Conservation (phyloP, 2,888 invertebrate genomes). For the Spialia ferax region DNA sequence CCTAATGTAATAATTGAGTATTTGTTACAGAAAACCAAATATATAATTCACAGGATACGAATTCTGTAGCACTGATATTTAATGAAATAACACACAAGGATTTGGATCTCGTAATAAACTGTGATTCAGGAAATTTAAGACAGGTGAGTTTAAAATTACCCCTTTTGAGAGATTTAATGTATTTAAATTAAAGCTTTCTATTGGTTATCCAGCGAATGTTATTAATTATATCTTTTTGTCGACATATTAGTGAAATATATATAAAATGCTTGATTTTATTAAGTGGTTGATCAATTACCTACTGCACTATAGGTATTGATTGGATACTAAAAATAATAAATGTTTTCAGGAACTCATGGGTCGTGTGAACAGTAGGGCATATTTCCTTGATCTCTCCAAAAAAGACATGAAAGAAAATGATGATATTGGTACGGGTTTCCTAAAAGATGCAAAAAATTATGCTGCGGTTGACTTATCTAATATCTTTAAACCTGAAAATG, state of each 20-base stretch:
- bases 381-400: conserved; percentile 2
- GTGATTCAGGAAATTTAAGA: background rate
- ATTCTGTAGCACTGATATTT: conserved; percentile 2
- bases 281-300: no score
- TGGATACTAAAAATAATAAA: no score
- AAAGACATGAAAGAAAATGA: background rate
- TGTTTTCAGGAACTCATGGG: background rate
- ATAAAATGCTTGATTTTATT: no score
- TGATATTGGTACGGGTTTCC: background rate
- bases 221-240: no score
- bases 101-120: background rate
- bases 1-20: no score
- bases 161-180: background rate
- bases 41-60: background rate
- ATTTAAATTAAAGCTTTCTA: background rate
- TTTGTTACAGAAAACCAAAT: conserved; percentile 12
- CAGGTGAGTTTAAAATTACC: background rate
- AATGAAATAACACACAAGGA: background rate
- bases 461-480: conserved; percentile 42
- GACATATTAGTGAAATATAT: no score
- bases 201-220: no score
- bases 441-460: conserved; percentile 21
- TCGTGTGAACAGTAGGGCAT: background rate
- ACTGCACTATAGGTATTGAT: no score
- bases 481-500: conserved; percentile 54